Evolutionary conservation across 2,888 invertebrate genomes (phyloP).

Genomic region (Galerucella nymphaeae): DNA sequence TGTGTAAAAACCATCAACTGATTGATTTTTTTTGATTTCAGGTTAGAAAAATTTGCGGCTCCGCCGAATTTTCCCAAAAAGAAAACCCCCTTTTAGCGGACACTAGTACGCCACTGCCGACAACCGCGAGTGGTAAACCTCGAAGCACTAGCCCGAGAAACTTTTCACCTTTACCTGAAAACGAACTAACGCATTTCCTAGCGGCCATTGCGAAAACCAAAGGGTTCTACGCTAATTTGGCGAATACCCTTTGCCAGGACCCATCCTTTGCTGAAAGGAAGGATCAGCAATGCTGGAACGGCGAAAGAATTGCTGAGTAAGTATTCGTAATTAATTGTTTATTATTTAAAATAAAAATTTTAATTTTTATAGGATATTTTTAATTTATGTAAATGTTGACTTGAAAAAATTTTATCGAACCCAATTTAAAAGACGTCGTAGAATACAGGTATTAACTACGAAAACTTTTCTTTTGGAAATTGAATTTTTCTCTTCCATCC

Average conservation of each 20-base stretch:
- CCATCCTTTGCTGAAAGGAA: constrained; percentile 74
- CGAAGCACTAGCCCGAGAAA: constrained; percentile 64
- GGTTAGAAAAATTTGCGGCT: constrained; percentile 70
- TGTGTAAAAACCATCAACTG: too few relatives aligned
- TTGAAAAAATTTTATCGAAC: not conserved
- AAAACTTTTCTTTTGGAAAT: not conserved
- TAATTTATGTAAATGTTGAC: too few relatives aligned
- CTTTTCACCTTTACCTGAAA: constrained; percentile 72
- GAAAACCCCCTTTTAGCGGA: constrained; percentile 53
- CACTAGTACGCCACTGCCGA: constrained; percentile 53
- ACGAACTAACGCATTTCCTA: constrained; percentile 73
- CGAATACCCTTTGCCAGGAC: constrained; percentile 83
- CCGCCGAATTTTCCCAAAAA: constrained; percentile 57
- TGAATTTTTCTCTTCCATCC: not conserved
- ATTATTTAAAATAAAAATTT: not conserved
- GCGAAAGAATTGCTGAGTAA: constrained; percentile 80
- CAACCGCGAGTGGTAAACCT: constrained; percentile 59
- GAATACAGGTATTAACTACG: not conserved
- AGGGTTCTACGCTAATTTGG: constrained; percentile 85
- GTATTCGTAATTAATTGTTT: constrained; percentile 60
- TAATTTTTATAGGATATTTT: not conserved
- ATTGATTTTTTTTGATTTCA: constrained; percentile 53
- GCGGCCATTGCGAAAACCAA: constrained; percentile 77
- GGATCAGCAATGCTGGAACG: constrained; percentile 85
- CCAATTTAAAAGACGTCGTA: not conserved